Evolutionary conservation across 2,888 invertebrate genomes (phyloP).

Genomic region (Amphipyra berbera): DNA sequence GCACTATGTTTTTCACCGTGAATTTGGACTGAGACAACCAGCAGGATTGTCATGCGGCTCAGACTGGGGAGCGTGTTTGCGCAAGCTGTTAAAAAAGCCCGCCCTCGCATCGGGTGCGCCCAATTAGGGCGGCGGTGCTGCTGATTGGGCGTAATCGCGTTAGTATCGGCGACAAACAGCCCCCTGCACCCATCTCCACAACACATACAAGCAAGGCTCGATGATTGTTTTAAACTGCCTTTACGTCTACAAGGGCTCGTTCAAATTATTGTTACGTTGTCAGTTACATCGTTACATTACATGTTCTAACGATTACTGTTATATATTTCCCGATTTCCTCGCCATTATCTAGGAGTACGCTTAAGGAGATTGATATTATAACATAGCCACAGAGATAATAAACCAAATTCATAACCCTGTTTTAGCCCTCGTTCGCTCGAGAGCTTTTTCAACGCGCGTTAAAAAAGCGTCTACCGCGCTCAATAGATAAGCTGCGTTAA

Average conservation of each 20-base stretch:
- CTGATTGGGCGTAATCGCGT: conserved; percentile 89
- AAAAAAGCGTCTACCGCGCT: too few species aligned
- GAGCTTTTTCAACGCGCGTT: too few species aligned
- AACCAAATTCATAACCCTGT: too few species aligned
- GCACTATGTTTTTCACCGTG: conserved; percentile 32
- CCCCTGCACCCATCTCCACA: conserved; percentile 61
- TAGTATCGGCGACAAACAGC: conserved; percentile 86
- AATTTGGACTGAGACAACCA: conserved; percentile 37
- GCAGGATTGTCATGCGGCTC: conserved; percentile 26
- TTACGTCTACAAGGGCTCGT: conserved; percentile 32
- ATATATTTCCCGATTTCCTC: too few species aligned
- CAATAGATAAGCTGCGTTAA: too few species aligned
- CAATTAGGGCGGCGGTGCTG: conserved; percentile 87
- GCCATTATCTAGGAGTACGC: too few species aligned
- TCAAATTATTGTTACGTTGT: conserved; percentile 34
- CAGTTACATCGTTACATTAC: neutral
- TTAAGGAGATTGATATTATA: too few species aligned
- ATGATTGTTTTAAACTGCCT: conserved; percentile 42
- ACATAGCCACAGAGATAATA: too few species aligned
- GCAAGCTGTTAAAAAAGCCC: conserved; percentile 88
- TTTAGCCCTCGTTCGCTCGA: too few species aligned
- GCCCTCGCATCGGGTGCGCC: conserved; percentile 84
- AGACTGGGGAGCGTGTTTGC: conserved; percentile 75
- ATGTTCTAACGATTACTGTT: neutral
- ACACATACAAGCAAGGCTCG: conserved; percentile 44